Percentiles rank a stretch among this genome's conserved stretches.
Evolutionary conservation across 37 sponge, comb jelly and placozoan species (phyloP).

Genomic region (Bolinopsis microptera): DNA sequence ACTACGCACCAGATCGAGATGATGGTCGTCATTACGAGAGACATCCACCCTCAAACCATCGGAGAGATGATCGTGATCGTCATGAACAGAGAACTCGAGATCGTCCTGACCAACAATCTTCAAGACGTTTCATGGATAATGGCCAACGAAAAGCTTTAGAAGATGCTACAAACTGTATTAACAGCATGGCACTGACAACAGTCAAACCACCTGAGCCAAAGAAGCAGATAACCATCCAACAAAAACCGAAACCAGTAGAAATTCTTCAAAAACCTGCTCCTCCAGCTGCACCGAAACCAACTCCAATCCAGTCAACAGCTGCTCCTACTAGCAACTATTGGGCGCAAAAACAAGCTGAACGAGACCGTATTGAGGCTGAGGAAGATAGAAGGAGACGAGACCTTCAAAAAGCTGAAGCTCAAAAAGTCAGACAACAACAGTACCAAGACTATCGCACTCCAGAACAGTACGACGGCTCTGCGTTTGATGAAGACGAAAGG

Average conservation of each 20-base stretch:
- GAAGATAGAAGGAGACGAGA: constrained; percentile 51
- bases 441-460: constrained; percentile 55
- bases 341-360: constrained; percentile 52
- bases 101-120: background rate
- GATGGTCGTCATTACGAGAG: background rate
- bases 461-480: constrained; percentile 31
- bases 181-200: background rate
- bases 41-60: background rate
- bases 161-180: background rate
- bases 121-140: background rate
- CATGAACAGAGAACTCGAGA: background rate
- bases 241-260: constrained; percentile 52
- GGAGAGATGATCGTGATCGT: background rate
- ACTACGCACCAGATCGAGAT: background rate
- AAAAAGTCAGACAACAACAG: background rate
- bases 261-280: constrained; percentile 33
- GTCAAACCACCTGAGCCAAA: background rate
- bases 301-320: background rate
- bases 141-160: background rate
- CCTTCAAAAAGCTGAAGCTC: constrained; percentile 6
- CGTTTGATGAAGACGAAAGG: constrained; percentile 6
- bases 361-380: constrained; percentile 18
- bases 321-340: constrained; percentile 52
- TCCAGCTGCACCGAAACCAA: constrained; percentile 3
- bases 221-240: constrained; percentile 52